Percentiles rank a stretch among this genome's conserved stretches.
These are phyloP conservation scores for Protula sp. DNA, from an alignment of 2,888 invertebrate species.

Conservation along the genomic window DNA sequence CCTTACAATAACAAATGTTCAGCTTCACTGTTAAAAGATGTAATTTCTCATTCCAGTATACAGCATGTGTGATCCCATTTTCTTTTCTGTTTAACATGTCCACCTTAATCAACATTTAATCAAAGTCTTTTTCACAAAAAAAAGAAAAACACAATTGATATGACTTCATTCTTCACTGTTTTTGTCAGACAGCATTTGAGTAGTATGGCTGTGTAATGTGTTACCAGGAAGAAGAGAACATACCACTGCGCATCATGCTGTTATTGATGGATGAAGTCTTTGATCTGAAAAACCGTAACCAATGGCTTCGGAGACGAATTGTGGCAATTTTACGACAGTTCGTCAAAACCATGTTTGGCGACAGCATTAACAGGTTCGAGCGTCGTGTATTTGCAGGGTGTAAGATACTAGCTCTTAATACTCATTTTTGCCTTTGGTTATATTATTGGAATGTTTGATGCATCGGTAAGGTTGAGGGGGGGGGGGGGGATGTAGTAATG, in stretches of 20 bases:
- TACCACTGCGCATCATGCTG: conserved; percentile 73
- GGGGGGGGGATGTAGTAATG: neutral
- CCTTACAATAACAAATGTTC: too few relatives aligned
- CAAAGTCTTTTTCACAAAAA: too few relatives aligned
- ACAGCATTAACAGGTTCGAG: conserved; percentile 71
- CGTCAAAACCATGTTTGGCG: conserved; percentile 74
- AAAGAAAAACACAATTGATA: too few relatives aligned
- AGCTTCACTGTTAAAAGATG: too few relatives aligned
- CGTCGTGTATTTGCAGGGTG: too few relatives aligned
- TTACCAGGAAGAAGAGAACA: conserved; percentile 64
- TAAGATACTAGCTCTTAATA: neutral
- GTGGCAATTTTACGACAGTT: conserved; percentile 72
- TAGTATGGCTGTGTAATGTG: too few relatives aligned
- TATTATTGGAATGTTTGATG: neutral
- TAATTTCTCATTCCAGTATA: too few relatives aligned
- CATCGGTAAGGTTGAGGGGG: neutral
- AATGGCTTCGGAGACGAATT: conserved; percentile 73
- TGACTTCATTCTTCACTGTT: too few relatives aligned
- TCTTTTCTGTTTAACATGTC: too few relatives aligned
- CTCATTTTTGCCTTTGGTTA: neutral
- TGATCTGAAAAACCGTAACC: conserved; percentile 73
- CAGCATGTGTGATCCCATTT: too few relatives aligned
- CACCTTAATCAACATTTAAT: too few relatives aligned
- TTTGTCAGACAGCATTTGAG: too few relatives aligned
- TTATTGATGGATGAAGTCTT: conserved; percentile 80